Evolutionary conservation across 2,797 vertebrate genomes (phyloP).

Genomic region (Delichon dasypus): DNA sequence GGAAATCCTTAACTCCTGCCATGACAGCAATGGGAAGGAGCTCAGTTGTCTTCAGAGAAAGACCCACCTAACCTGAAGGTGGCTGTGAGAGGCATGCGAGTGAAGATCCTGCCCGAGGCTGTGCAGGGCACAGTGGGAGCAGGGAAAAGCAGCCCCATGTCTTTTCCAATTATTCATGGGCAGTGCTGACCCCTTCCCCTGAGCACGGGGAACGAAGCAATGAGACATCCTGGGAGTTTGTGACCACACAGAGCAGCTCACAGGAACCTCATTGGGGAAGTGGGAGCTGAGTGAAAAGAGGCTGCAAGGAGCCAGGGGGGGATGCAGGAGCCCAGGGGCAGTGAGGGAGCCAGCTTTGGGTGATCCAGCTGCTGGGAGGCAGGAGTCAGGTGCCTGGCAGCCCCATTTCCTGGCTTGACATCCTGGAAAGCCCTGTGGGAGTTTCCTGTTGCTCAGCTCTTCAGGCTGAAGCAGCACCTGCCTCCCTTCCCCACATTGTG

Average conservation of each 20-base stretch:
- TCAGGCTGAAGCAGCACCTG: not conserved
- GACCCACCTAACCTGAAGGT: too few species aligned
- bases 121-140: not conserved
- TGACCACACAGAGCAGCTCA: not conserved
- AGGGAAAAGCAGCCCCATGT: not conserved
- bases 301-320: not conserved
- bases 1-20: not conserved
- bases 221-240: not conserved
- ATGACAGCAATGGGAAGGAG: not conserved
- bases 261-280: not conserved
- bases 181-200: not conserved
- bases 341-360: not conserved
- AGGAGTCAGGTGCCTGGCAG: not conserved
- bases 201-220: not conserved
- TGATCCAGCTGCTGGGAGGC: not conserved
- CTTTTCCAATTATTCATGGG: not conserved
- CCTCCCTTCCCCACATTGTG: not conserved
- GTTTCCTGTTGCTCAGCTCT: not conserved
- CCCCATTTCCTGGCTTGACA: not conserved
- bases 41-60: not conserved
- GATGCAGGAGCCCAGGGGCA: not conserved
- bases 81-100: not conserved
- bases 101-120: not conserved
- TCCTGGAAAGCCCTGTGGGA: not conserved
- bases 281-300: not conserved